Conservation (phyloP, 2,888 invertebrate genomes). For the Ectobius pallidus region DNA sequence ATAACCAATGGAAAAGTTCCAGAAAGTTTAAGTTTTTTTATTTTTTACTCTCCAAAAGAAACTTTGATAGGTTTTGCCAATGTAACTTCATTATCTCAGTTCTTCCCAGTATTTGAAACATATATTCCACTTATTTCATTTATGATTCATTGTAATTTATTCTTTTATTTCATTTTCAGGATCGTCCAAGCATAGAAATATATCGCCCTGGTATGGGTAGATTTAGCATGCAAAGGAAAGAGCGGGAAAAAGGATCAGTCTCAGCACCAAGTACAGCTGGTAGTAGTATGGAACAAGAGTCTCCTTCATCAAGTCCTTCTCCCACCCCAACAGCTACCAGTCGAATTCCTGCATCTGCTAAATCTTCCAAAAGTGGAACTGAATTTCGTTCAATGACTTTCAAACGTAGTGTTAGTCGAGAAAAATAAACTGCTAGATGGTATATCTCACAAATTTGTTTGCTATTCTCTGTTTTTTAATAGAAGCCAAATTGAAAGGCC, state of each 20-base stretch:
- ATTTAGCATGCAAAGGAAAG: slow-evolving; percentile 69
- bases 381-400: slow-evolving; percentile 36
- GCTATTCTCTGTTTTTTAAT: too few species aligned
- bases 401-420: slow-evolving; percentile 37
- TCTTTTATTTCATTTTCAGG: slow-evolving; percentile 64
- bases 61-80: too few species aligned
- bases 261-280: slow-evolving; percentile 8
- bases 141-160: too few species aligned
- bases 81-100: too few species aligned
- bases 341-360: background rate
- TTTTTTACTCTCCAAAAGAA: too few species aligned
- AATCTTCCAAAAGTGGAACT: background rate
- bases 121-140: too few species aligned
- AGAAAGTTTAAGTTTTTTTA: too few species aligned
- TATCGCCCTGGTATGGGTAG: slow-evolving; percentile 90
- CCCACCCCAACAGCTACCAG: slow-evolving; percentile 37
- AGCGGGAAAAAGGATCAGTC: slow-evolving; percentile 58
- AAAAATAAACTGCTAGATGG: slow-evolving; percentile 36
- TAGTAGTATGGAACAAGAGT: slow-evolving; percentile 47
- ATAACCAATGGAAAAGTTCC: too few species aligned
- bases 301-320: slow-evolving; percentile 47
- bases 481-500: background rate
- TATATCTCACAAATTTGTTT: background rate
- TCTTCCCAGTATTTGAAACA: too few species aligned
- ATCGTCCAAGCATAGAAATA: slow-evolving; percentile 87